These are phyloP conservation scores for Anguilla obscura DNA, from an alignment of 2,797 vertebrate species.

Conservation along the genomic window DNA sequence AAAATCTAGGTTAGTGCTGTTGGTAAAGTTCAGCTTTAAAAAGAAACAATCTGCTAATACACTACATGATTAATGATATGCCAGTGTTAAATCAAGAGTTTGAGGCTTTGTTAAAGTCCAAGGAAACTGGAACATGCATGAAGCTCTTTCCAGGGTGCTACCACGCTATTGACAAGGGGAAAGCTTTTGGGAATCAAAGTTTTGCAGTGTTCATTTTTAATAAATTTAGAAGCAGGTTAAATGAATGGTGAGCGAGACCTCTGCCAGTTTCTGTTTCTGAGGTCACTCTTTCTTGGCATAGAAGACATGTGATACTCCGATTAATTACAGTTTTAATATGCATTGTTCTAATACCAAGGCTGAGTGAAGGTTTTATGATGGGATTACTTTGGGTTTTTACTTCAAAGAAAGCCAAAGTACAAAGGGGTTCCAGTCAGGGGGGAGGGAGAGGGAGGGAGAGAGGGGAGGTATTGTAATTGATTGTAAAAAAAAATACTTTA, in stretches of 20 bases:
- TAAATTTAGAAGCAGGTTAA: not conserved
- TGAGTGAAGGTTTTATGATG: not conserved
- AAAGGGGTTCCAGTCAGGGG: not conserved
- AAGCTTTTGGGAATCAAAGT: not conserved
- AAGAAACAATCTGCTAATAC: not conserved
- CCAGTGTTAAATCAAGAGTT: no score
- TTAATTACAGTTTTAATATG: not conserved
- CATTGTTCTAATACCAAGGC: not conserved
- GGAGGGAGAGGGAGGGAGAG: no score
- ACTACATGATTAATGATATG: no score
- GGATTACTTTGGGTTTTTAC: not conserved
- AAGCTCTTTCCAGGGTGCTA: not conserved
- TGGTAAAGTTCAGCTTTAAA: not conserved
- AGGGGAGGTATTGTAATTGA: no score
- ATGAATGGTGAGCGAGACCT: not conserved
- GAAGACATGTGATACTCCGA: not conserved
- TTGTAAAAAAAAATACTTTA: no score
- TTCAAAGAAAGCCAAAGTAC: not conserved
- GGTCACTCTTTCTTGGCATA: not conserved
- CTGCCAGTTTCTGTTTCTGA: not conserved
- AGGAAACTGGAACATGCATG: not conserved
- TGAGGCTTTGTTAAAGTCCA: no score
- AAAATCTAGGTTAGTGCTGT: not conserved
- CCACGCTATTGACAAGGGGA: not conserved
- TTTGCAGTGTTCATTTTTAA: not conserved